Evolutionary conservation across 1,140 invertebrate species (phyloP), one percentile per base, ranked within the genome.

Genomic region (Drosophila melanica): DNA sequence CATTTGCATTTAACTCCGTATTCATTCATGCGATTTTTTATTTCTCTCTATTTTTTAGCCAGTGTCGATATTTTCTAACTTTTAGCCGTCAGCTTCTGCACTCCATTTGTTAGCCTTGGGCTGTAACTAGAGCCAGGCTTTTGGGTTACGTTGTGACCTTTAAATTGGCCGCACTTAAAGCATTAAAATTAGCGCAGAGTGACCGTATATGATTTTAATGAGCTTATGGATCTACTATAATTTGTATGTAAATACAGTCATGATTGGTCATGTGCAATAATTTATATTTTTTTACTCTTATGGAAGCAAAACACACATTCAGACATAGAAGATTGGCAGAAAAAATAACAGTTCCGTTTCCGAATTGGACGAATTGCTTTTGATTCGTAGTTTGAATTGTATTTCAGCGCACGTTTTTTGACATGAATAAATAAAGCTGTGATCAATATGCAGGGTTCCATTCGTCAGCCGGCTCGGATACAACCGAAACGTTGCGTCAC

Each of bases 391-490:
- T 41, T 39, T 41, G 11, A 35, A 16, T 54, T 41, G 35, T 37
- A 23, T 54, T 54, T 54, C 18, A 20, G 51, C 11, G 5, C 51
- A 54, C 51, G 35, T 39, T 37, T 54, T 54, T 54, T 54, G 35
- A 5, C 51, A 54, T 54, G 51, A 39, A 54, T 54, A 54, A 54
- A 41, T 41, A 54, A 39, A 41, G 10, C 18, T 18, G 35, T 16
- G 16, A 37, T 54, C 23, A 58, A 58, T 45, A 58, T 58, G 41
- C 55, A 18, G 14, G 14, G 18, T 47, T 55, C 65, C 33, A 53
- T 63, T 63, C 81, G 57, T 75, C 81, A 77, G 53, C 44, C 50
- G 47, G 45, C 30, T 54, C 57, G 55, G 42, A 60, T 62, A 60
- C 68, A 67, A 14, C 47, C 54, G 27, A 53, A 44, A 12, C 33